A percentile compares a stretch with the other conserved stretches of the same genome.
Evolutionary conservation across 2,888 invertebrate genomes (phyloP).

Genomic region (Ormyrus rosae): DNA sequence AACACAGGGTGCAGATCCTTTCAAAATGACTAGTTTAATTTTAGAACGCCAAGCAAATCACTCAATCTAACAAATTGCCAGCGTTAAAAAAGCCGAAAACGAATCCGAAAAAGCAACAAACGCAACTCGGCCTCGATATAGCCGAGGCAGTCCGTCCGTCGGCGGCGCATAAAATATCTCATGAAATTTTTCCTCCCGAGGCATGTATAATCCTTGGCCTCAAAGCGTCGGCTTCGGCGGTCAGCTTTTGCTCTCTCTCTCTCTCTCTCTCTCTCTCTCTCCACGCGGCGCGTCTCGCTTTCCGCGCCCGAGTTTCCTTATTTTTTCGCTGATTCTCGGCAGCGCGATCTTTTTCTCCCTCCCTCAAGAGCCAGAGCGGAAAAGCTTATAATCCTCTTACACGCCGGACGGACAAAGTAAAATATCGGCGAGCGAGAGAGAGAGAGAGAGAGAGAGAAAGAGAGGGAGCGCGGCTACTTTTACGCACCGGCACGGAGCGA

Average conservation of each 20-base stretch:
- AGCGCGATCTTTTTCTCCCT: constrained; percentile 24
- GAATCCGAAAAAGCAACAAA: no score
- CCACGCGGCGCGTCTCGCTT: constrained; percentile 7
- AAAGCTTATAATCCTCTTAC: constrained; percentile 73
- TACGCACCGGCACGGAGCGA: constrained; percentile 42
- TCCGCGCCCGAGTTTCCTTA: constrained; percentile 48
- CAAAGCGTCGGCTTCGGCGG: constrained; percentile 31
- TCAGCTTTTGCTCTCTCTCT: constrained; percentile 10
- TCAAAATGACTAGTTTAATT: no score
- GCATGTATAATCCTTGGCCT: constrained; percentile 11
- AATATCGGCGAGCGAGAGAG: constrained; percentile 58
- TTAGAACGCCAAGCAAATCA: no score
- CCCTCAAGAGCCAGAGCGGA: constrained; percentile 20
- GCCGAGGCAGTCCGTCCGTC: background rate
- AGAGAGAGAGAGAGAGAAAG: constrained; percentile 14
- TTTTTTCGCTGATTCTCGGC: constrained; percentile 46
- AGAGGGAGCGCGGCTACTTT: constrained; percentile 38
- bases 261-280: no score
- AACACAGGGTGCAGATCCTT: no score
- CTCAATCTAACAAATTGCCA: no score
- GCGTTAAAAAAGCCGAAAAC: no score
- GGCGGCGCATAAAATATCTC: no score
- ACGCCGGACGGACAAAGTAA: constrained; percentile 74
- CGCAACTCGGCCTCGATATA: no score
- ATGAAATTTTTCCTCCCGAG: no score